A percentile compares a stretch with the other conserved stretches of the same genome.
Evolutionary conservation across 2,113 vertebrate species (phyloP).

Genomic region (Tachuris rubrigastra): DNA sequence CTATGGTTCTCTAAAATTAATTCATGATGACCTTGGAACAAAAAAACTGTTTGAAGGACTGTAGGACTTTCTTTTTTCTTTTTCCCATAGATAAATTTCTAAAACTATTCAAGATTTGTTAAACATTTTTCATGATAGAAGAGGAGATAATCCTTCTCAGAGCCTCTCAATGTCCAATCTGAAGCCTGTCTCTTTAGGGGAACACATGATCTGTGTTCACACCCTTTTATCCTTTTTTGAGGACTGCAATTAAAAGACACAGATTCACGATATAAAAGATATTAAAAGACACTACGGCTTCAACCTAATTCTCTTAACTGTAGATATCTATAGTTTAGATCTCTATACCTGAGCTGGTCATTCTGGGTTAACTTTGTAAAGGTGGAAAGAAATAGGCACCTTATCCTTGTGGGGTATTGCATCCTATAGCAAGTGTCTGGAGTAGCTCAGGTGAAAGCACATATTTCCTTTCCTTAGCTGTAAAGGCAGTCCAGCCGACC

Average conservation of each 20-base stretch:
- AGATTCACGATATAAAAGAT: neutral
- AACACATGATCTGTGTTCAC: neutral
- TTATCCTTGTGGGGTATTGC: neutral
- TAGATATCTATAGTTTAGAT: neutral
- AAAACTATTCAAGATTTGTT: neutral
- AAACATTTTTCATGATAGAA: neutral
- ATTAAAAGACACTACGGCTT: neutral
- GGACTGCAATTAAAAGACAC: neutral
- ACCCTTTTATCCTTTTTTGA: neutral
- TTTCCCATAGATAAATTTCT: neutral
- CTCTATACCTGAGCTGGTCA: neutral
- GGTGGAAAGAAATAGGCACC: neutral
- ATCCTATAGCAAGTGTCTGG: neutral
- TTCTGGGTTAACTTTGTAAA: neutral
- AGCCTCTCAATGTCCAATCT: neutral
- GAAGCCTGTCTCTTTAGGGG: neutral
- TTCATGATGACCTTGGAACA: conserved; percentile 10
- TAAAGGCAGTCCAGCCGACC: neutral
- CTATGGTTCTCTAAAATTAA: conserved; percentile 35
- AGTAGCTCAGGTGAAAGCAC: neutral
- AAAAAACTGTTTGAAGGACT: neutral
- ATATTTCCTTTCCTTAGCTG: neutral
- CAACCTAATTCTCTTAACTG: neutral
- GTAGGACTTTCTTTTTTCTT: neutral
- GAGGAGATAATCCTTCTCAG: neutral